Conservation (phyloP, 2,113 vertebrate genomes). For the Nerophis lumbriciformis region DNA sequence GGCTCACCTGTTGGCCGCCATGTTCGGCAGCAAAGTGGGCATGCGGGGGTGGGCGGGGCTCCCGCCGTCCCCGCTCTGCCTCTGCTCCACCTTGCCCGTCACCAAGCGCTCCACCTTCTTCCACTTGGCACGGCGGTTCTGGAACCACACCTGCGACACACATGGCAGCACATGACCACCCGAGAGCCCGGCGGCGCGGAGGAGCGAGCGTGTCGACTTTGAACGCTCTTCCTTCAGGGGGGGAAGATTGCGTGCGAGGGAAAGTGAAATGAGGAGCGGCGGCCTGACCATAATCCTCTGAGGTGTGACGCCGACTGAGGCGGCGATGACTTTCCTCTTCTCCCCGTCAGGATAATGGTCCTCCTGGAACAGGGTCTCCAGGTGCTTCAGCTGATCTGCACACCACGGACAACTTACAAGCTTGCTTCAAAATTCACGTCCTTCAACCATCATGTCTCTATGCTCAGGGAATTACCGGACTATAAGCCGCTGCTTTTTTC, state of each 20-base stretch:
- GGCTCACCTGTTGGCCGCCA: constrained; percentile 41
- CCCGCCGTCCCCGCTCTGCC: constrained; percentile 20
- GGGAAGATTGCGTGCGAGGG: neutral
- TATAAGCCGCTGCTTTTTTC: too few relatives aligned
- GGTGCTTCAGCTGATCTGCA: constrained; percentile 84
- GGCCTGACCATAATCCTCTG: constrained; percentile 86
- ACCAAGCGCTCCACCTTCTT: constrained; percentile 74
- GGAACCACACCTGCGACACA: constrained; percentile 88
- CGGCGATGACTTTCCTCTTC: constrained; percentile 83
- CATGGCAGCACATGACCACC: neutral
- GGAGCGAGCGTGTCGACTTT: too few relatives aligned
- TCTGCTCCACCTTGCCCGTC: constrained; percentile 56
- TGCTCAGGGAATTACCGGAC: too few relatives aligned
- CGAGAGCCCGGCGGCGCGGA: too few relatives aligned
- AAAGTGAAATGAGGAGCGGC: neutral
- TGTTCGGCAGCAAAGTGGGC: constrained; percentile 21
- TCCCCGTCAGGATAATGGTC: constrained; percentile 92
- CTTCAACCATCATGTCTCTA: too few relatives aligned
- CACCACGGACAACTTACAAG: too few relatives aligned
- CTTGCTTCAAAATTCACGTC: too few relatives aligned
- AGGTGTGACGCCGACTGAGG: constrained; percentile 83
- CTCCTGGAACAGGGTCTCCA: constrained; percentile 85
- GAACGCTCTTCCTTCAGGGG: neutral
- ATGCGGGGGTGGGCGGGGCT: constrained; percentile 33
- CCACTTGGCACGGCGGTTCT: constrained; percentile 95